Evolutionary conservation across 2,113 vertebrate genomes (phyloP), one percentile per base, ranked within the genome.

Genomic region (Epinephelus lanceolatus): DNA sequence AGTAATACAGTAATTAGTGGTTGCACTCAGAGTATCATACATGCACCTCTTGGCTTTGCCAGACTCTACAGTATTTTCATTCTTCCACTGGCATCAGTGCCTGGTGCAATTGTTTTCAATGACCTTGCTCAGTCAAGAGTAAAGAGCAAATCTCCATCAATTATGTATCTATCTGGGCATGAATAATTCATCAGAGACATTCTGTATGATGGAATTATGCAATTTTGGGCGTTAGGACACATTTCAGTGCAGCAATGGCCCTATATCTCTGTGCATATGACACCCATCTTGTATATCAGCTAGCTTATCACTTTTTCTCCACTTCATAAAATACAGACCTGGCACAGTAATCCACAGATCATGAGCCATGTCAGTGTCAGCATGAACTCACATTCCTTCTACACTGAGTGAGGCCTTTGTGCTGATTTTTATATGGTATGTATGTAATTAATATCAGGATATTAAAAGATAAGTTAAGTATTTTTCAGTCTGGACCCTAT

Each of bases 161-260:
- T 83, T 84, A 85, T 89, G 59, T 4, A 87, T 89, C 66, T 42
- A 51, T 85, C 55, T 79, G 62, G 21, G 6, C 17, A 71, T 71
- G n/a, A 86, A 86, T 88, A 52, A 84, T 82, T 84, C 65, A 83
- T 62, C 21, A 42, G 63, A 76, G n/a, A 75, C 60, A 21, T 85
- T 76, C 47, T 62, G 21, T 76, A 59, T 75, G 77, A 79, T 62
- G 57, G 71, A 80, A 84, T 86, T 79, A 80, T 75, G 82, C 55
- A 79, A 77, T 77, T 76, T 61, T 30, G 25, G 53, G 21, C 19
- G 0, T 79, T 42, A 47, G 23, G 30, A 56, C 63, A 79, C 66
- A 84, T 81, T 80, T 69, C 56, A 40, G 18, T 73, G 76, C 62
- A 55, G 42, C 61, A 78, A 65, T 25, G 42, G 25, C 30, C 59